A percentile compares a stretch with the other conserved stretches of the same genome.
Conservation (phyloP, 2,888 invertebrate genomes). For the Temnothorax ravouxi region DNA sequence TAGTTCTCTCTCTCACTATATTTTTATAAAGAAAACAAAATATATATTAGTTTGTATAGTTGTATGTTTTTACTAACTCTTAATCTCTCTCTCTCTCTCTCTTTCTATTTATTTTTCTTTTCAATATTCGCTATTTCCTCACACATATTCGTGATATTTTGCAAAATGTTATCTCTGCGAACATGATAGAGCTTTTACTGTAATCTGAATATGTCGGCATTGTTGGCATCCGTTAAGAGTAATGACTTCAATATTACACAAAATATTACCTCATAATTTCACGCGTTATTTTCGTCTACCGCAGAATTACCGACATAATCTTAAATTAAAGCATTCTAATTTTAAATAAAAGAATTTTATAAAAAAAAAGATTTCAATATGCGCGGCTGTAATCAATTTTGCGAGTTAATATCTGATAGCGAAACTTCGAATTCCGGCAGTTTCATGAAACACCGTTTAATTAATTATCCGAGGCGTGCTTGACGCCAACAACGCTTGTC, state of each 20-base stretch:
- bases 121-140: background rate
- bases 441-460: slow-evolving; percentile 52
- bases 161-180: slow-evolving; percentile 6
- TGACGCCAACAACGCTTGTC: slow-evolving; percentile 68
- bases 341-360: background rate
- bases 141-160: slow-evolving; percentile 23
- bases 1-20: background rate
- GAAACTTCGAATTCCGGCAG: background rate
- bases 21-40: background rate
- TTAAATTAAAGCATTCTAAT: background rate
- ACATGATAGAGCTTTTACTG: slow-evolving; percentile 8
- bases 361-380: background rate
- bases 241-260: slow-evolving; percentile 9
- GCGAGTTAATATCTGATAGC: background rate
- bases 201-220: slow-evolving; percentile 10
- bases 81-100: background rate
- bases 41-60: background rate
- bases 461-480: slow-evolving; percentile 61
- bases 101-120: slow-evolving; percentile 9
- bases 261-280: slow-evolving; percentile 27
- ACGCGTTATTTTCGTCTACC: background rate
- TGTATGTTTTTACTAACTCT: background rate
- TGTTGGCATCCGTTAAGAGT: background rate
- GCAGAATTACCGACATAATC: background rate
- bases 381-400: slow-evolving; percentile 8